Evolutionary conservation across 1,140 invertebrate genomes (phyloP).

Genomic region (Drosophila seguyi): DNA sequence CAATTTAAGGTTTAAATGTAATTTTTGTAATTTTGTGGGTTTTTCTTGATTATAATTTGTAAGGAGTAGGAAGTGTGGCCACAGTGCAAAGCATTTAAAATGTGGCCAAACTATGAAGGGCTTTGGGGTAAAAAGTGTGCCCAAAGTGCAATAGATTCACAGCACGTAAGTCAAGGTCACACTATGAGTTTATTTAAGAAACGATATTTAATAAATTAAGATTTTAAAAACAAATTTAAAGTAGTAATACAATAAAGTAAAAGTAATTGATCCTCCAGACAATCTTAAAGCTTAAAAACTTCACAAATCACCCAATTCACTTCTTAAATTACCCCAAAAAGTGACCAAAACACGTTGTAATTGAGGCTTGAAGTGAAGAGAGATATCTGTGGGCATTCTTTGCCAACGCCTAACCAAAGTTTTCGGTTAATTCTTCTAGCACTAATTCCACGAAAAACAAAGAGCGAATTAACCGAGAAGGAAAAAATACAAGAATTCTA

Average conservation of each 20-base stretch:
- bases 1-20: conserved; percentile 14
- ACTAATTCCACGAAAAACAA: conserved; percentile 47
- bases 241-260: too few relatives aligned
- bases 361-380: conserved; percentile 26
- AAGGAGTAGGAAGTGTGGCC: not conserved
- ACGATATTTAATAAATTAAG: too few relatives aligned
- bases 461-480: conserved; percentile 49
- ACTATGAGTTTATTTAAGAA: not conserved
- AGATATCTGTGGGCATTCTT: conserved; percentile 25
- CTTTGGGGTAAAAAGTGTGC: not conserved
- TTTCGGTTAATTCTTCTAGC: conserved; percentile 62
- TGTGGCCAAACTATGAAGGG: not conserved
- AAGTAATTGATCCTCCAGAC: not conserved
- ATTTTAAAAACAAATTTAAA: too few relatives aligned
- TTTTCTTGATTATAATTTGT: not conserved
- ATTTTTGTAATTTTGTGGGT: not conserved
- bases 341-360: conserved; percentile 5
- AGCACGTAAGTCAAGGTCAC: too few relatives aligned
- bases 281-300: not conserved
- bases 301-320: not conserved
- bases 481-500: conserved; percentile 52
- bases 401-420: conserved; percentile 45
- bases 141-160: too few relatives aligned
- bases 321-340: conserved; percentile 6
- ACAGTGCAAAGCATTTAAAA: not conserved